A percentile compares a stretch with the other conserved stretches of the same genome.
Evolutionary conservation across 1,140 invertebrate species (phyloP).

Genomic region (Medauroidea extradentata): DNA sequence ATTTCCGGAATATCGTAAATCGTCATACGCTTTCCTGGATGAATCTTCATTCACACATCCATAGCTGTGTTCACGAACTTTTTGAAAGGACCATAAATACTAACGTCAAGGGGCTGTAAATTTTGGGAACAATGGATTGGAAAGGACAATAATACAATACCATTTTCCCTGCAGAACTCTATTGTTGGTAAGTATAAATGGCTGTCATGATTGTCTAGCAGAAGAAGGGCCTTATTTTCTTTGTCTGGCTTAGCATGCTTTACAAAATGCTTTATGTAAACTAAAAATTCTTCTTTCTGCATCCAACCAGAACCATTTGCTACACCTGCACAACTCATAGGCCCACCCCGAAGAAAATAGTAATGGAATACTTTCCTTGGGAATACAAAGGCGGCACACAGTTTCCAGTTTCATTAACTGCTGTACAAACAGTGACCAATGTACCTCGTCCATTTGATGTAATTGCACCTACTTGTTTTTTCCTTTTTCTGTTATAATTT

Average conservation of each 20-base stretch:
- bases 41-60: constrained; percentile 14
- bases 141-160: constrained; percentile 29
- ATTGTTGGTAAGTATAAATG: constrained; percentile 24
- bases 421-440: constrained; percentile 39
- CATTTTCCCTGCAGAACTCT: constrained; percentile 29
- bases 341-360: too few relatives aligned
- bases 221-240: constrained; percentile 17
- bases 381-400: constrained; percentile 44
- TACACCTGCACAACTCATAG: constrained; percentile 31
- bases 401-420: constrained; percentile 40
- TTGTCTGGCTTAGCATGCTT: constrained; percentile 22
- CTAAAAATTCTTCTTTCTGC: constrained; percentile 31
- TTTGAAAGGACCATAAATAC: constrained; percentile 28
- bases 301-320: constrained; percentile 40
- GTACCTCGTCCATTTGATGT: too few relatives aligned
- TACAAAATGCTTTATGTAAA: constrained; percentile 39
- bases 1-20: too few relatives aligned
- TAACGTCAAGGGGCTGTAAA: constrained; percentile 33
- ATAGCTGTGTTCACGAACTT: constrained; percentile 21
- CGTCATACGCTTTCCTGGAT: too few relatives aligned
- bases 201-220: constrained; percentile 30
- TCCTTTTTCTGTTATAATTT: constrained; percentile 28
- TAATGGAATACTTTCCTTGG: constrained; percentile 35
- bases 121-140: constrained; percentile 29
- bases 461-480: constrained; percentile 46